phyloP scores from a whole-genome alignment of 2,113 vertebrate species.

The Euleptes europaea region DNA sequence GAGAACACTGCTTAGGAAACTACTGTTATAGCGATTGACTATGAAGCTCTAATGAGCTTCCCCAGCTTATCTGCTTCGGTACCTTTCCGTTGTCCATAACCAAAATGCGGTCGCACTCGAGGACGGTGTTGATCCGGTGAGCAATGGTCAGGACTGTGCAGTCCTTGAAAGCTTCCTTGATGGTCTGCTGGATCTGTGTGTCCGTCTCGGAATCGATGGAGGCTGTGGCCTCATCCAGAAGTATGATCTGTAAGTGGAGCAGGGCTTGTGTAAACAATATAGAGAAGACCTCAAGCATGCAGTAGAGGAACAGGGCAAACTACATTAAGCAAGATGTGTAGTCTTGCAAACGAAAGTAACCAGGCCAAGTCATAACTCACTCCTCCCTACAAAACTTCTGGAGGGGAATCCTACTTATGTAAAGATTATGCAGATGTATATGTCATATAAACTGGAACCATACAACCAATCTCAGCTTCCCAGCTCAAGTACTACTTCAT shows the following conservation, averaged over 20 bases:
- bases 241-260: conserved; percentile 71
- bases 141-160: conserved; percentile 85
- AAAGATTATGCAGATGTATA: background rate
- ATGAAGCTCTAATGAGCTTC: background rate
- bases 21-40: background rate
- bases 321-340: too few relatives aligned
- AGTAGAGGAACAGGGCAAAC: background rate
- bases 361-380: background rate
- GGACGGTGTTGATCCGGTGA: conserved; percentile 83
- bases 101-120: conserved; percentile 78
- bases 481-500: too few relatives aligned
- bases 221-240: conserved; percentile 87
- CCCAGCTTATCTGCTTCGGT: background rate
- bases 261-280: background rate
- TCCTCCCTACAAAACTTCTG: background rate
- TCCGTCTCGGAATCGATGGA: conserved; percentile 87
- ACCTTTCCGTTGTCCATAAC: conserved; percentile 86
- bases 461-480: background rate
- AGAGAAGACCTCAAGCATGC: background rate
- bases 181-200: conserved; percentile 78
- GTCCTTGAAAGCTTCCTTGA: conserved; percentile 78
- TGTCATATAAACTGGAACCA: background rate
- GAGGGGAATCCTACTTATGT: too few relatives aligned
- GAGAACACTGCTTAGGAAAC: too few relatives aligned
- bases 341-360: background rate